Evolutionary conservation across 2,113 vertebrate species (phyloP).

Genomic region (Delphinus delphis): DNA sequence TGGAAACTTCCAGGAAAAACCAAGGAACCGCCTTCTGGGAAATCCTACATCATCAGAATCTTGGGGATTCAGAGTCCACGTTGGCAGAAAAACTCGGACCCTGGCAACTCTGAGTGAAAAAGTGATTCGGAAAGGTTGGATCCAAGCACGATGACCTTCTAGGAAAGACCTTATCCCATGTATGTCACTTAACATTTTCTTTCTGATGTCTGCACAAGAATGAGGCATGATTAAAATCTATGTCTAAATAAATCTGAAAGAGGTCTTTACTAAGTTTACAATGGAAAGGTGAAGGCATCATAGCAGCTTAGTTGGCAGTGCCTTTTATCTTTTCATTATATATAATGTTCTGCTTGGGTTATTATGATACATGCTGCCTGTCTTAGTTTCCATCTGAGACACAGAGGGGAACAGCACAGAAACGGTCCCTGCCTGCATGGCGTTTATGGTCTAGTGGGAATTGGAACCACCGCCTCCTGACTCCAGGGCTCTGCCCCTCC

Average conservation of each 20-base stretch:
- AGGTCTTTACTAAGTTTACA: background rate
- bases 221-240: background rate
- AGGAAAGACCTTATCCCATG: background rate
- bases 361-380: background rate
- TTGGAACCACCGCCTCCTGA: background rate
- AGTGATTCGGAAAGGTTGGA: fast-evolving
- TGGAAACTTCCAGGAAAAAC: background rate
- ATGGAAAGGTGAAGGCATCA: background rate
- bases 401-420: background rate
- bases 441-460: background rate
- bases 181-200: background rate
- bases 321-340: background rate
- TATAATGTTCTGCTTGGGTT: background rate
- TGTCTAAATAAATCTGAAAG: background rate
- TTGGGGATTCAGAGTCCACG: background rate
- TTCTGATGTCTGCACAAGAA: background rate
- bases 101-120: background rate
- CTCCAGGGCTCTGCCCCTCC: background rate
- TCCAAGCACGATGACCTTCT: background rate
- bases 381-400: background rate
- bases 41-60: background rate
- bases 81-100: background rate
- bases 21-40: background rate
- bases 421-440: background rate
- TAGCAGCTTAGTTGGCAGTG: background rate